Evolutionary conservation across 2,113 vertebrate genomes (phyloP).

Genomic region (Notarius quadriscutis): DNA sequence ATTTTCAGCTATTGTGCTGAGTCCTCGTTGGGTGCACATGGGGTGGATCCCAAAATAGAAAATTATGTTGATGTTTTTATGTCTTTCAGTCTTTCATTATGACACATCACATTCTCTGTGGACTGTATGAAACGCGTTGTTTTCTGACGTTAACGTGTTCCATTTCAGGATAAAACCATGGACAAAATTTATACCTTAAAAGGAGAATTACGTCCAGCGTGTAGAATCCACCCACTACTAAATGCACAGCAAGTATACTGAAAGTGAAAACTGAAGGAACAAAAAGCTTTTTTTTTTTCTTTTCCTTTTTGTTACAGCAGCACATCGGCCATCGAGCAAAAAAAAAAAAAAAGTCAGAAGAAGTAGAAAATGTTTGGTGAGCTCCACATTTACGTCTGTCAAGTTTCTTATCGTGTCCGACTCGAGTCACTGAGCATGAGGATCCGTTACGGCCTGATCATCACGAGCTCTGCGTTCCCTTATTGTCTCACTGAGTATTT

Average conservation of each 20-base stretch:
- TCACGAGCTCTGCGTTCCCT: constrained; percentile 24
- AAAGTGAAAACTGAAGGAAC: constrained; percentile 18
- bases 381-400: neutral
- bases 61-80: neutral
- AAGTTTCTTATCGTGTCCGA: neutral
- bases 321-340: neutral
- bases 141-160: neutral
- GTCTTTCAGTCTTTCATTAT: constrained; percentile 1
- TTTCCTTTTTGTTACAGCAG: neutral
- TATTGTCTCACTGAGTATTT: constrained; percentile 35
- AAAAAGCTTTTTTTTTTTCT: neutral
- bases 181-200: neutral
- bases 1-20: neutral
- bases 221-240: neutral
- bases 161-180: neutral
- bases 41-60: neutral
- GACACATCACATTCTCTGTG: constrained; percentile 16
- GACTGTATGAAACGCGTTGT: neutral
- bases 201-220: neutral
- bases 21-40: neutral
- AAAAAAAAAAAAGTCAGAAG: neutral
- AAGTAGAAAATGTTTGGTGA: neutral
- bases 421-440: neutral
- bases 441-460: constrained; percentile 11
- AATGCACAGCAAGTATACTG: neutral